Conservation (phyloP, 2,113 vertebrate species). For the Microcebus lehilahytsara region DNA sequence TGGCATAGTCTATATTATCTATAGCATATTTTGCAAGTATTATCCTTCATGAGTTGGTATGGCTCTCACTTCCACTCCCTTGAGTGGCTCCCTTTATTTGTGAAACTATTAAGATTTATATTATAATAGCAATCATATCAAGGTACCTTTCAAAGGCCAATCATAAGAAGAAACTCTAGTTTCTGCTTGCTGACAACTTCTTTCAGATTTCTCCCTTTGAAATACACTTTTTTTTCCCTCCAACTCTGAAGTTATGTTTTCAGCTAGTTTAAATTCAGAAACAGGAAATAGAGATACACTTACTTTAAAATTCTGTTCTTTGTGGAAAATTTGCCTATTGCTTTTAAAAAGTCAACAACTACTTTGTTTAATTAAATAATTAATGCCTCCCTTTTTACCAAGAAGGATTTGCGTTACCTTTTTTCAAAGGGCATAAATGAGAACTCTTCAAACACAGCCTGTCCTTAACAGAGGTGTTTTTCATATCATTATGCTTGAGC, state of each 20-base stretch:
- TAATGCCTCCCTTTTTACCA: conserved; percentile 14
- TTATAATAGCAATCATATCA: conserved; percentile 1
- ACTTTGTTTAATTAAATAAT: conserved; percentile 68
- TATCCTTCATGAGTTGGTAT: conserved; percentile 20
- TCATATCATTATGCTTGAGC: background rate
- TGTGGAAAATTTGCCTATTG: conserved; percentile 12
- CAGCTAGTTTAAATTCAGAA: conserved; percentile 45
- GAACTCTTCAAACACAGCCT: conserved; percentile 61
- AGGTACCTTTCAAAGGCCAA: conserved; percentile 46
- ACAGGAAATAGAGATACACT: background rate
- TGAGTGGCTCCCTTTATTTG: conserved; percentile 15
- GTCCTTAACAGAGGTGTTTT: background rate
- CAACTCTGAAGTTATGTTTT: conserved; percentile 13
- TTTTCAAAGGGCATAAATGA: conserved; percentile 53
- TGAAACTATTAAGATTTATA: conserved; percentile 5
- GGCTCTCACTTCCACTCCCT: background rate
- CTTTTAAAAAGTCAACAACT: conserved; percentile 58
- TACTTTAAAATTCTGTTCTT: conserved; percentile 32
- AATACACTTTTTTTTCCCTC: background rate
- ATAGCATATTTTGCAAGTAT: conserved; percentile 32
- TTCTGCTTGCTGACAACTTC: background rate
- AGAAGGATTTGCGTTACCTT: conserved; percentile 16
- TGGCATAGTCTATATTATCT: conserved; percentile 15
- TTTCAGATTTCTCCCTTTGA: conserved; percentile 26
- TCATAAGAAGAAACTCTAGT: background rate